phyloP scores from a whole-genome alignment of 2,113 vertebrate genomes.

The Phylloscopus whistleri region DNA sequence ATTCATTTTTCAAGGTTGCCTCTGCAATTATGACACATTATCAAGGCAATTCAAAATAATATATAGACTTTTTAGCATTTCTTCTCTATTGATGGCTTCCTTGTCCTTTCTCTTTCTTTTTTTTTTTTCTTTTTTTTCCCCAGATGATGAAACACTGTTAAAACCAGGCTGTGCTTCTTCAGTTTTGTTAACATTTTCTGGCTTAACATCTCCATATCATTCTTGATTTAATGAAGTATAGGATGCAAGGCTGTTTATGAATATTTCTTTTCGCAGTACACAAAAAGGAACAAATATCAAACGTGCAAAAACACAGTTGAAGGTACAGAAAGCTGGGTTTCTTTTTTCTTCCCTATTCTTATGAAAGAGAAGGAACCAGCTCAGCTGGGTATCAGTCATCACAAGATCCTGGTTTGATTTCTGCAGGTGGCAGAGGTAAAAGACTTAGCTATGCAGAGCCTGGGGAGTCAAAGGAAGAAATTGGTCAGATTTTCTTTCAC shows the following conservation, averaged over 20 bases:
- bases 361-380: neutral
- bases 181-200: slow-evolving; percentile 6
- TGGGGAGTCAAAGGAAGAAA: slow-evolving; percentile 8
- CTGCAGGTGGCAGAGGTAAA: slow-evolving; percentile 22
- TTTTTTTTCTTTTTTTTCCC: neutral
- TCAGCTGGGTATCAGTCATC: neutral
- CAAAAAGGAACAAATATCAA: neutral
- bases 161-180: neutral
- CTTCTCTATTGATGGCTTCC: slow-evolving; percentile 61
- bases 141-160: neutral
- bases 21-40: slow-evolving; percentile 70
- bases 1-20: slow-evolving; percentile 72
- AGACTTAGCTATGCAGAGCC: neutral
- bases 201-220: neutral
- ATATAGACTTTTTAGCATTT: slow-evolving; percentile 74
- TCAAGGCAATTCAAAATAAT: slow-evolving; percentile 75
- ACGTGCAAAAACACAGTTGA: neutral
- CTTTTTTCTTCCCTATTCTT: slow-evolving; percentile 19
- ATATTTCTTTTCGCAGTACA: slow-evolving; percentile 14
- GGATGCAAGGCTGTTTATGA: neutral
- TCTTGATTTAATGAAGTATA: slow-evolving; percentile 16
- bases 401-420: slow-evolving; percentile 27
- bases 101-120: slow-evolving; percentile 59
- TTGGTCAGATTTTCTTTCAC: neutral
- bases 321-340: neutral